Evolutionary conservation across 1,140 invertebrate genomes (phyloP).

Genomic region (Leptestheria dahalacensis): DNA sequence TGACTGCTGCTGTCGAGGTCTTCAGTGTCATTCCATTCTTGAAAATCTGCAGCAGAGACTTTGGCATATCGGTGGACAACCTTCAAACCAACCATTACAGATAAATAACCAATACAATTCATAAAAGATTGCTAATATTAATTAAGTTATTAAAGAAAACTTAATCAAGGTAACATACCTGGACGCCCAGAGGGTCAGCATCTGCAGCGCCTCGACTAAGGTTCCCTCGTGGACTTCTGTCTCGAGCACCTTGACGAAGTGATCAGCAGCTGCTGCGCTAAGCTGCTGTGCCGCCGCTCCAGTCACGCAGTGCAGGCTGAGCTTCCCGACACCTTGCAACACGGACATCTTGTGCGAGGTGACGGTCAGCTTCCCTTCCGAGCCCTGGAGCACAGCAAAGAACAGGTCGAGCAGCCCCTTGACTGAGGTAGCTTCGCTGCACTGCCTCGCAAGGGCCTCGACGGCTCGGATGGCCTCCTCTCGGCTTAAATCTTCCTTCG

Average conservation of each 20-base stretch:
- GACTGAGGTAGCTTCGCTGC: conserved; percentile 48
- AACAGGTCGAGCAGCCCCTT: conserved; percentile 51
- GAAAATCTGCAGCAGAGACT: conserved; percentile 16
- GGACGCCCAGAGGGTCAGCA: conserved; percentile 59
- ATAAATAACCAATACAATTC: too few species aligned
- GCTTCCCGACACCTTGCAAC: conserved; percentile 63
- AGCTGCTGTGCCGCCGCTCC: conserved; percentile 41
- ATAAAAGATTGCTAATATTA: too few species aligned
- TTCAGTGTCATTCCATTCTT: conserved; percentile 63
- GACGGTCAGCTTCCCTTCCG: conserved; percentile 80
- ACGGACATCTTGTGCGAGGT: conserved; percentile 74
- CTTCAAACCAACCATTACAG: too few species aligned
- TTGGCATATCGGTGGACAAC: conserved; percentile 5
- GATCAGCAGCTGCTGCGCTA: conserved; percentile 41
- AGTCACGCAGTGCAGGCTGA: conserved; percentile 54
- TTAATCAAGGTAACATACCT: too few species aligned
- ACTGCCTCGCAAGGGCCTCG: conserved; percentile 50
- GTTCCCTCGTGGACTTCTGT: conserved; percentile 86
- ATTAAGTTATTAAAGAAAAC: too few species aligned
- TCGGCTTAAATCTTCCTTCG: conserved; percentile 31
- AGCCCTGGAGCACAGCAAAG: conserved; percentile 73
- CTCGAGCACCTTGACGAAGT: conserved; percentile 65
- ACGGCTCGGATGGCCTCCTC: conserved; percentile 51
- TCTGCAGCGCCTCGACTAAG: conserved; percentile 58
- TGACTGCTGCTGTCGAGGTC: conserved; percentile 55